Conservation (phyloP, 2,888 invertebrate species). For the Ophioninae sp. region DNA sequence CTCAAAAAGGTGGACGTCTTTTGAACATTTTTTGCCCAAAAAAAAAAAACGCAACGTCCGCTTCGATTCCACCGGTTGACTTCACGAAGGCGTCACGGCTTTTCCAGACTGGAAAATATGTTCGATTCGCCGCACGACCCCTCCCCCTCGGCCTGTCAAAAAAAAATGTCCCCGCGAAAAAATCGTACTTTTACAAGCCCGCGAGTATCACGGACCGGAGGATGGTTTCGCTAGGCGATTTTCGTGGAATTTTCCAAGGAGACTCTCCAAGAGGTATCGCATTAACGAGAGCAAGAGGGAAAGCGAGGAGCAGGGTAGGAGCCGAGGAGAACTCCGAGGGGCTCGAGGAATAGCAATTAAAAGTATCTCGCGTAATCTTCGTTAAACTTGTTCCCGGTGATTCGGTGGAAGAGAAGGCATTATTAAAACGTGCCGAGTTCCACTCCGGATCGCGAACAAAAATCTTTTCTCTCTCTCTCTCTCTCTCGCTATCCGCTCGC, state of each 20-base stretch:
- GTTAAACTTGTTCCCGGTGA: conserved; percentile 78
- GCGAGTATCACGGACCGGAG: neutral
- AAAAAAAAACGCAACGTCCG: no score
- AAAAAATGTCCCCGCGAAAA: no score
- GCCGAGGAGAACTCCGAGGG: conserved; percentile 58
- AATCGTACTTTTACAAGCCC: neutral
- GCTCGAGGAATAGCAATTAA: conserved; percentile 80
- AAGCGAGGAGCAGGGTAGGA: conserved; percentile 22
- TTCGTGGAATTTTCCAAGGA: conserved; percentile 44
- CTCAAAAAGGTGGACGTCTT: no score
- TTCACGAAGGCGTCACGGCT: neutral
- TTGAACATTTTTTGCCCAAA: no score
- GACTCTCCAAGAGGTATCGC: conserved; percentile 48
- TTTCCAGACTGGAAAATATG: neutral
- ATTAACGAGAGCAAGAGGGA: conserved; percentile 22
- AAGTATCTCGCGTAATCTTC: conserved; percentile 80
- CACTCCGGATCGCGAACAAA: conserved; percentile 58
- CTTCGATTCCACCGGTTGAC: no score
- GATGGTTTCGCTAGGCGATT: conserved; percentile 48
- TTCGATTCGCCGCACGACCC: neutral
- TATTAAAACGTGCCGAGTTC: conserved; percentile 77
- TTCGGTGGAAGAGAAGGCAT: conserved; percentile 70
- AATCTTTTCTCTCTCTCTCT: conserved; percentile 53
- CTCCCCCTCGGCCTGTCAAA: neutral
- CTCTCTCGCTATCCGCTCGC: conserved; percentile 46